Evolutionary conservation across 2,888 invertebrate genomes (phyloP).

Genomic region (Lithophane leautieri): DNA sequence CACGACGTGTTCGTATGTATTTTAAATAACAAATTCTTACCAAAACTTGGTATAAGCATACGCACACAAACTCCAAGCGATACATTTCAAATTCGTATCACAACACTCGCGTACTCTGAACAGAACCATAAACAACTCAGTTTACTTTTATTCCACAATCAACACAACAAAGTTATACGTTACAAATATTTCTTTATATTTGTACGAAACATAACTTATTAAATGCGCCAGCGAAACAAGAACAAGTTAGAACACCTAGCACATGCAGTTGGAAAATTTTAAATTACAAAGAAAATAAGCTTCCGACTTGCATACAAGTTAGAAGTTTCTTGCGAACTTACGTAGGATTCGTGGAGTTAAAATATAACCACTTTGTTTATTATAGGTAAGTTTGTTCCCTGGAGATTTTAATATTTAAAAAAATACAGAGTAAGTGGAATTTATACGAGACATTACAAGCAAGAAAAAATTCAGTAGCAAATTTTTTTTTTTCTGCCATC

Average conservation of each 20-base stretch:
- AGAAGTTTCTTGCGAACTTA: constrained; percentile 83
- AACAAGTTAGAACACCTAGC: constrained; percentile 74
- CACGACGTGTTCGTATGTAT: too few relatives aligned
- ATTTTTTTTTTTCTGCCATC: not conserved
- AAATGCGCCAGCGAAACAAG: constrained; percentile 66
- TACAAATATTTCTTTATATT: constrained; percentile 62
- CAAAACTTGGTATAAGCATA: not conserved
- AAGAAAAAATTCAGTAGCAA: not conserved
- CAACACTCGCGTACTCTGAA: constrained; percentile 23
- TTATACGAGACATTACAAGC: not conserved
- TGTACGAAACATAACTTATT: constrained; percentile 63
- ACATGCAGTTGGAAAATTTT: constrained; percentile 82
- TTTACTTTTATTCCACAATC: constrained; percentile 52
- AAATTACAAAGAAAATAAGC: constrained; percentile 86
- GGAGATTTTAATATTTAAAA: constrained; percentile 46
- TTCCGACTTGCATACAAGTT: constrained; percentile 79
- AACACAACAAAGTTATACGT: constrained; percentile 54
- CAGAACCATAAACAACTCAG: constrained; percentile 46
- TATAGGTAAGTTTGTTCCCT: constrained; percentile 42
- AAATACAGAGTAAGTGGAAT: constrained; percentile 12
- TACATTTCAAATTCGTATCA: constrained; percentile 39
- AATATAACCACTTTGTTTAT: constrained; percentile 75
- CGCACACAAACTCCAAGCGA: constrained; percentile 17
- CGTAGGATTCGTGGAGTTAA: constrained; percentile 77
- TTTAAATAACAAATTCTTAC: not conserved